A percentile compares a stretch with the other conserved stretches of the same genome.
These are phyloP conservation scores for Melanotaenia boesemani DNA, from an alignment of 2,797 vertebrate genomes.

Conservation along the genomic window DNA sequence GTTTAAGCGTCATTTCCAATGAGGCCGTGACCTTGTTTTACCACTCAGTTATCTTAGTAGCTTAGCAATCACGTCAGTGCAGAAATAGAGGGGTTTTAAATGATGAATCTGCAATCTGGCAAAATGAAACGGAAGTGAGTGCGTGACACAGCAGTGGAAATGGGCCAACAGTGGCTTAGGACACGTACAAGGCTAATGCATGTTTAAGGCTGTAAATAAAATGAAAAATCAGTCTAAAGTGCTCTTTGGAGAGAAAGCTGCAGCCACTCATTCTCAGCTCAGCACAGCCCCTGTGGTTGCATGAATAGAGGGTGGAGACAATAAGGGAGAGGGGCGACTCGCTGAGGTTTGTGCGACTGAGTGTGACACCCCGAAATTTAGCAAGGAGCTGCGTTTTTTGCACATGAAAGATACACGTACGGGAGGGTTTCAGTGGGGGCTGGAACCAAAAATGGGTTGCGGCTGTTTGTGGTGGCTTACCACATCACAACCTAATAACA, in stretches of 20 bases:
- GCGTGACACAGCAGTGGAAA: slow-evolving; percentile 66
- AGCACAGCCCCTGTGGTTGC: slow-evolving; percentile 20
- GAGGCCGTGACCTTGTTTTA: slow-evolving; percentile 66
- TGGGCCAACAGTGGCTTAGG: slow-evolving; percentile 60
- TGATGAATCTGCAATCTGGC: slow-evolving; percentile 56
- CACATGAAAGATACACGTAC: slow-evolving; percentile 54
- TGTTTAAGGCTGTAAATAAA: slow-evolving; percentile 36
- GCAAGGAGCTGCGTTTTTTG: slow-evolving; percentile 41
- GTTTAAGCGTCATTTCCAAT: slow-evolving; percentile 52
- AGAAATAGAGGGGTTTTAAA: slow-evolving; percentile 28
- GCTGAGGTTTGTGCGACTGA: slow-evolving; percentile 30
- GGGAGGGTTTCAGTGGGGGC: slow-evolving; percentile 42
- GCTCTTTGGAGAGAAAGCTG: slow-evolving; percentile 31
- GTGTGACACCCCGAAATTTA: slow-evolving; percentile 31
- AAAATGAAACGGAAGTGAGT: slow-evolving; percentile 47
- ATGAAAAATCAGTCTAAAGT: slow-evolving; percentile 35
- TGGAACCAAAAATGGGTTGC: slow-evolving; percentile 66
- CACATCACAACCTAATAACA: slow-evolving; percentile 77
- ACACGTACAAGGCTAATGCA: slow-evolving; percentile 38
- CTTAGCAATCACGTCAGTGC: slow-evolving; percentile 63
- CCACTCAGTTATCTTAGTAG: slow-evolving; percentile 62
- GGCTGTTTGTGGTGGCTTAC: slow-evolving; percentile 69
- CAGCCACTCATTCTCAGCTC: slow-evolving; percentile 19
- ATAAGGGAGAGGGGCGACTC: slow-evolving; percentile 31
- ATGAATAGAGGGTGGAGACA: slow-evolving; percentile 47